Conservation (phyloP, 2,888 invertebrate species). For the Parapristionchus giblindavisi region DNA sequence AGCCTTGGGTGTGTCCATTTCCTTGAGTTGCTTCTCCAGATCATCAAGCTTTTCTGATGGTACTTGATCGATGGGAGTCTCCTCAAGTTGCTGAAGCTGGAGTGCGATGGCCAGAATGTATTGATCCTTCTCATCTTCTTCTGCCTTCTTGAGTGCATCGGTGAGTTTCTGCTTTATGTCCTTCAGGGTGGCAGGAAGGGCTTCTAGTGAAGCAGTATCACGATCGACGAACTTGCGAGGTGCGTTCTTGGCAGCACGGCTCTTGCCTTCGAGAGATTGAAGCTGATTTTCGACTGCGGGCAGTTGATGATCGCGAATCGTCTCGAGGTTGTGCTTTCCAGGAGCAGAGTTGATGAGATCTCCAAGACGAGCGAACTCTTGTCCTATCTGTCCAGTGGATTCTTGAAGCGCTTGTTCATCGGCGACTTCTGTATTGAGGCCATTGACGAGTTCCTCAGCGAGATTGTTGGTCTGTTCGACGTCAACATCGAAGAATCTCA, state of each 20-base stretch:
- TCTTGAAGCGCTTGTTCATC: slow-evolving; percentile 46
- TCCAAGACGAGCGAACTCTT: slow-evolving; percentile 44
- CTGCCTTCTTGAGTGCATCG: slow-evolving; percentile 22
- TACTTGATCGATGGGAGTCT: slow-evolving; percentile 8
- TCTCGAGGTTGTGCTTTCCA: slow-evolving; percentile 29
- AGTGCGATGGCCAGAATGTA: slow-evolving; percentile 32
- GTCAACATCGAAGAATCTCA: slow-evolving; percentile 60
- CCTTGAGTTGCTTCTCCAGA: slow-evolving; percentile 43
- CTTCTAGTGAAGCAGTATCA: slow-evolving; percentile 2
- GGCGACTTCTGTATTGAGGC: slow-evolving; percentile 2
- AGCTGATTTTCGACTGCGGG: slow-evolving; percentile 26
- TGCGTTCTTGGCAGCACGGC: slow-evolving; percentile 30
- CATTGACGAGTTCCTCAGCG: slow-evolving; percentile 44
- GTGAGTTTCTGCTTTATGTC: slow-evolving; percentile 19
- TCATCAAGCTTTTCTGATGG: slow-evolving; percentile 35
- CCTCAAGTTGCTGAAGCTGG: slow-evolving; percentile 24
- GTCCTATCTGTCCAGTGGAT: slow-evolving; percentile 47
- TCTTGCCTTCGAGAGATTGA: slow-evolving; percentile 23
- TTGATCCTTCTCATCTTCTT: slow-evolving; percentile 34
- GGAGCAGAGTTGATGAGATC: slow-evolving; percentile 31
- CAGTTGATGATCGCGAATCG: slow-evolving; percentile 22
- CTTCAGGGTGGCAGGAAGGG: neutral
- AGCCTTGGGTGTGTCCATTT: slow-evolving; percentile 42
- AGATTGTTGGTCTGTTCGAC: slow-evolving; percentile 56
- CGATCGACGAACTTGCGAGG: slow-evolving; percentile 28